Evolutionary conservation across 2,888 invertebrate genomes (phyloP), one percentile per base, ranked within the genome.

Genomic region (Drosophila paracracens): DNA sequence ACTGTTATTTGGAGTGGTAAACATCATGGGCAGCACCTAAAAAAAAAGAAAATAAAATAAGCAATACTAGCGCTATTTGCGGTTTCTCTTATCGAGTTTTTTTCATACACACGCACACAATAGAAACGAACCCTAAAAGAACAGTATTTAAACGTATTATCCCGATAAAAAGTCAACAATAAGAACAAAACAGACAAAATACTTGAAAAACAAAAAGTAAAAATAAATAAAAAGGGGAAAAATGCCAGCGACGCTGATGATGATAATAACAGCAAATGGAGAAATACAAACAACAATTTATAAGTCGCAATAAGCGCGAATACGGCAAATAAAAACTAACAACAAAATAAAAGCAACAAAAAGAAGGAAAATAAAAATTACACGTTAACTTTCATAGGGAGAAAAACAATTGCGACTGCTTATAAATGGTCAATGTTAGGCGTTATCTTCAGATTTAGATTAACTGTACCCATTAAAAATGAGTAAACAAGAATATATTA

Each of bases 231-330:
- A 46, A 63, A 31, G 70, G 61, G 70, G 69, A 81, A 60, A 70
- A 76, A 57, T 64, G 73, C 79, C 76, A 76, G 76, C 66, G 31
- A 66, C 73, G 66, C 40, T 11, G 51, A 62, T 65, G 75, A 77
- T 65, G 66, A 65, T 58, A 67, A 68, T 51, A 40, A 56, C 50
- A 67, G 31, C 33, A 57, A 62, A 36, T 50, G 58, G 58, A 40
- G 59, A 63, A 68, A 74, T 51, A 70, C 74, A 76, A 88, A 83
- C 79, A 81, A 74, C 57, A 66, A 66, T 85, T 75, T 74, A 74
- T 82, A 88, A 86, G 89, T 82, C 90, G 88, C 91, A 88, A 89
- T 87, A 88, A 83, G 84, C 84, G 82, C 75, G 89, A 78, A 46
- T 4, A 46, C 6, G 76, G 73, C 75, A 80, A 77, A 83, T 63